Evolutionary conservation across 1,140 invertebrate genomes (phyloP).

Genomic region (Drosophila lowei): DNA sequence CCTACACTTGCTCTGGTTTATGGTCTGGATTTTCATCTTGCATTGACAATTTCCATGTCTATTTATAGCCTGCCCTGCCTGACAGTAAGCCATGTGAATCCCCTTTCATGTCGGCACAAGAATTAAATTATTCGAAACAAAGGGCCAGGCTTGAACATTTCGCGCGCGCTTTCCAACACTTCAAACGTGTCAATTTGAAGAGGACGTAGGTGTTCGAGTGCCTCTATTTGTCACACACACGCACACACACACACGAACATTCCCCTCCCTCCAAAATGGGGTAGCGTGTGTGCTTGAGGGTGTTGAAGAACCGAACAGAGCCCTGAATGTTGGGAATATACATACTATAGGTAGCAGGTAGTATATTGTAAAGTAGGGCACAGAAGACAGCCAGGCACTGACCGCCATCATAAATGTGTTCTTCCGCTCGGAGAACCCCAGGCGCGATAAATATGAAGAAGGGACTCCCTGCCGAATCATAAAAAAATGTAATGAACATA

Average conservation of each 20-base stretch:
- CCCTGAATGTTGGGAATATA: no score
- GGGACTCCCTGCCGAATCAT: neutral
- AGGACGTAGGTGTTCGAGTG: constrained; percentile 30
- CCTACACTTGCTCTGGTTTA: neutral
- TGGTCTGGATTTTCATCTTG: neutral
- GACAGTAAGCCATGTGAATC: constrained; percentile 41
- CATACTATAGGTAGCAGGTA: no score
- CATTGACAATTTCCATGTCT: constrained; percentile 29
- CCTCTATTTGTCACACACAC: constrained; percentile 46
- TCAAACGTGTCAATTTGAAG: constrained; percentile 59
- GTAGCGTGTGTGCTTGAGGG: neutral
- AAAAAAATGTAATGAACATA: constrained; percentile 27
- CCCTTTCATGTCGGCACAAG: constrained; percentile 32
- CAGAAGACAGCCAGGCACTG: no score
- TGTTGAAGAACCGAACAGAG: neutral
- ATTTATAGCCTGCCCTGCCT: constrained; percentile 30
- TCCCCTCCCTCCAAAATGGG: no score
- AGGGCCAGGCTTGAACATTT: constrained; percentile 31
- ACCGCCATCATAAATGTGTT: no score
- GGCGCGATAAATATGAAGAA: constrained; percentile 21
- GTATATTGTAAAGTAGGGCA: no score
- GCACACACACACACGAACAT: neutral
- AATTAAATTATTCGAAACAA: constrained; percentile 48
- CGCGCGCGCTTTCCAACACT: constrained; percentile 55
- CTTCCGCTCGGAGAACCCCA: neutral